A percentile compares a stretch with the other conserved stretches of the same genome.
Evolutionary conservation across 2,888 invertebrate genomes (phyloP).

Genomic region (Acleris laterana): DNA sequence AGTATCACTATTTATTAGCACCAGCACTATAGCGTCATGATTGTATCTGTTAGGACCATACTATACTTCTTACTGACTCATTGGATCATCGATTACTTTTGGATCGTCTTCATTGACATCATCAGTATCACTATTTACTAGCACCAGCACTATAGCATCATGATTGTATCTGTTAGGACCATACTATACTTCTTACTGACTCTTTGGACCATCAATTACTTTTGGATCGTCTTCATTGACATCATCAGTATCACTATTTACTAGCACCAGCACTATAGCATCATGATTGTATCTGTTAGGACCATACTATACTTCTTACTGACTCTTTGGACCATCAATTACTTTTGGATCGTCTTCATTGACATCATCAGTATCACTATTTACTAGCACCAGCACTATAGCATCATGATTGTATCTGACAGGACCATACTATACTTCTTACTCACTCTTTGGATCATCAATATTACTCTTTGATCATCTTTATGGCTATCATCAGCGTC

Average conservation of each 20-base stretch:
- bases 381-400: background rate
- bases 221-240: background rate
- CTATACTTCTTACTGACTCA: slow-evolving; percentile 2
- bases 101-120: background rate
- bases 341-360: background rate
- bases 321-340: background rate
- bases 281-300: background rate
- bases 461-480: background rate
- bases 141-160: background rate
- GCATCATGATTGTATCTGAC: background rate
- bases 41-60: too few relatives aligned
- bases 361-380: background rate
- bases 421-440: background rate
- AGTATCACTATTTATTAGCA: background rate
- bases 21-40: background rate
- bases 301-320: slow-evolving; percentile 1
- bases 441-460: background rate
- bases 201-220: background rate
- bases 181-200: slow-evolving; percentile 1
- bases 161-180: too few relatives aligned
- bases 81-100: background rate
- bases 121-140: background rate
- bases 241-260: background rate
- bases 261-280: background rate
- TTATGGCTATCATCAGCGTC: background rate